Evolutionary conservation across 1,140 invertebrate genomes (phyloP).

Genomic region (Antheraea mylitta): DNA sequence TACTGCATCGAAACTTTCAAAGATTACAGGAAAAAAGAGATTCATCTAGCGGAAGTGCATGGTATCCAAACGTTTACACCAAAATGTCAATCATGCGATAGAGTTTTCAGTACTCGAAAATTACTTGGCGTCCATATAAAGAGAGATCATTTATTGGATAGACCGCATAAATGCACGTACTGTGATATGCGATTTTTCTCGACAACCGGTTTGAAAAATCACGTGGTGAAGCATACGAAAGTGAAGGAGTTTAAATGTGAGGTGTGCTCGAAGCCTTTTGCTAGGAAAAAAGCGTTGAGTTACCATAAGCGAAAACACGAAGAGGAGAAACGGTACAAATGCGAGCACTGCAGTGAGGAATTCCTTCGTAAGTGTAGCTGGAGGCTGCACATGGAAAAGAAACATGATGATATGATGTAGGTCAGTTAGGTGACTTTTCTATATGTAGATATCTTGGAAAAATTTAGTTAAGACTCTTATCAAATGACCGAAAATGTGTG

Average conservation of each 20-base stretch:
- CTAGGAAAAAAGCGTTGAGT: constrained; percentile 75
- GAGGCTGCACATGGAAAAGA: constrained; percentile 52
- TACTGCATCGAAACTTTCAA: constrained; percentile 48
- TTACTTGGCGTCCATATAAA: constrained; percentile 55
- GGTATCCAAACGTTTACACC: constrained; percentile 55
- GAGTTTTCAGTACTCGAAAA: constrained; percentile 63
- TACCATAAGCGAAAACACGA: constrained; percentile 75
- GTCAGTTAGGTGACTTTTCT: not conserved
- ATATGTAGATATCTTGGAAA: no score
- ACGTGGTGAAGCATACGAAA: constrained; percentile 62
- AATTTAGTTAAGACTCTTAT: no score
- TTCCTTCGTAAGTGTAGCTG: constrained; percentile 68
- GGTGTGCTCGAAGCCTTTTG: constrained; percentile 77
- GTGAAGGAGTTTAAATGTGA: constrained; percentile 68
- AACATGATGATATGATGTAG: constrained; percentile 12
- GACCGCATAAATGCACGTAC: constrained; percentile 60
- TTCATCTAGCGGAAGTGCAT: constrained; percentile 58
- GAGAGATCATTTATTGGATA: constrained; percentile 58
- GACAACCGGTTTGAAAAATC: constrained; percentile 61
- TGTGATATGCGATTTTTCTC: constrained; percentile 70
- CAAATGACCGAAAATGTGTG: no score
- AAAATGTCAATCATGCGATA: constrained; percentile 58
- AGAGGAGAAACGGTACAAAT: constrained; percentile 66
- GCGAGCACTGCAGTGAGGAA: constrained; percentile 70
- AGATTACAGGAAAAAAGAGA: constrained; percentile 46